phyloP scores from a whole-genome alignment of 2,888 invertebrate genomes.

The Xestia rhomboidea region DNA sequence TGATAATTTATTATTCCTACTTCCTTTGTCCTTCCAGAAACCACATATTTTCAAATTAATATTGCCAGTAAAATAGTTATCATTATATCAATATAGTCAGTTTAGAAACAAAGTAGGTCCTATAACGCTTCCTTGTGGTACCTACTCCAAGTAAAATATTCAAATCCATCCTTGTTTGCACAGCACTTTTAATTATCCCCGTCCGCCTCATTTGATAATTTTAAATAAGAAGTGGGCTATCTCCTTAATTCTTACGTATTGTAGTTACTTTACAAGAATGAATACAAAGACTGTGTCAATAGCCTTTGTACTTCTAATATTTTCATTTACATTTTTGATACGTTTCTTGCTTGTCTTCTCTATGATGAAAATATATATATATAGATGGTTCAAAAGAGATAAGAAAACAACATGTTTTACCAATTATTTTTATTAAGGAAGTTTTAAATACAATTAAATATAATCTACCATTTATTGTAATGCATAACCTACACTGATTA shows the following conservation, averaged over 20 bases:
- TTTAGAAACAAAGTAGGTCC: slow-evolving; percentile 2
- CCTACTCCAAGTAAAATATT: not conserved
- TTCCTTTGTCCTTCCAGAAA: not conserved
- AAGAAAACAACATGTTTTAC: slow-evolving; percentile 51
- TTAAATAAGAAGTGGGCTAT: not conserved
- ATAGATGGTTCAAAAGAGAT: not conserved
- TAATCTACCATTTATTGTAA: slow-evolving; percentile 76
- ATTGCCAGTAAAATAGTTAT: not conserved
- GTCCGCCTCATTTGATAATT: not conserved
- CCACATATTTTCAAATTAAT: not conserved
- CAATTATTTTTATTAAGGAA: slow-evolving; percentile 83
- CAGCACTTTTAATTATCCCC: too few relatives aligned
- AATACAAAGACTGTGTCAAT: not conserved
- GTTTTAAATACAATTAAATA: slow-evolving; percentile 87
- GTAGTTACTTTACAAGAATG: not conserved
- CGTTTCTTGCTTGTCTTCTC: not conserved
- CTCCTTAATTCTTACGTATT: not conserved
- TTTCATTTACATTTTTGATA: not conserved
- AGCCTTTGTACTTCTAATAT: not conserved
- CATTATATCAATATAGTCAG: not conserved
- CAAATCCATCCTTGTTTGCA: not conserved
- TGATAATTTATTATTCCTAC: not conserved
- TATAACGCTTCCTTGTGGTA: not conserved
- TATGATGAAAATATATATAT: not conserved
- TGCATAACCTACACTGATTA: slow-evolving; percentile 77